Evolutionary conservation across 2,797 vertebrate genomes (phyloP).

Genomic region (Darevskia nairensis): DNA sequence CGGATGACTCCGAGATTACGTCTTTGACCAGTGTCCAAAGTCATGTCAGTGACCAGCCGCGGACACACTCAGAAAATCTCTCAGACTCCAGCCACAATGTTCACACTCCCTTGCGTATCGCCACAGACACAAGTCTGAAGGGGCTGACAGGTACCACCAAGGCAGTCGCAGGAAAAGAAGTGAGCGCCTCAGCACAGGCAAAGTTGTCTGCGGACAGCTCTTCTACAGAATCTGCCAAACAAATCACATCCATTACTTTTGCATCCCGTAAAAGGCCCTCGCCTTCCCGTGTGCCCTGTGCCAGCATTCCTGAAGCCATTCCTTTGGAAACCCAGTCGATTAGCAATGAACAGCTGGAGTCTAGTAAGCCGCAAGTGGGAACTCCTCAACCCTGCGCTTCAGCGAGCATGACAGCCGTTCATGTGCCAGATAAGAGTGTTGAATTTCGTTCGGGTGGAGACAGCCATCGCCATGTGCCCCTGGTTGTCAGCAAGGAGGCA

Average conservation of each 20-base stretch:
- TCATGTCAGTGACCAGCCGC: slow-evolving; percentile 47
- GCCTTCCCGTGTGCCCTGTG: slow-evolving; percentile 46
- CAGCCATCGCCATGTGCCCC: slow-evolving; percentile 28
- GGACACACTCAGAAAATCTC: background rate
- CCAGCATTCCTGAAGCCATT: slow-evolving; percentile 10
- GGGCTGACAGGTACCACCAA: slow-evolving; percentile 64
- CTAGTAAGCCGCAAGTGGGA: slow-evolving; percentile 16
- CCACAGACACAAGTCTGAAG: slow-evolving; percentile 56
- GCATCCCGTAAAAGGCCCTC: slow-evolving; percentile 75
- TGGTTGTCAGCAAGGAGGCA: slow-evolving; percentile 27
- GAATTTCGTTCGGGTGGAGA: slow-evolving; percentile 30
- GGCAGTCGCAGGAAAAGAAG: slow-evolving; percentile 20
- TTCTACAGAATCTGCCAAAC: slow-evolving; percentile 41
- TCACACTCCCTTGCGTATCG: background rate
- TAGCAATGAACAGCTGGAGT: slow-evolving; percentile 5
- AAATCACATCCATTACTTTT: slow-evolving; percentile 80
- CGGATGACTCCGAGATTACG: slow-evolving; percentile 24
- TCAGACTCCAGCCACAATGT: slow-evolving; percentile 36
- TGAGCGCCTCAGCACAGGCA: slow-evolving; percentile 64
- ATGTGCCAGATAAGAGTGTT: background rate
- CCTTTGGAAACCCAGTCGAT: slow-evolving; percentile 47
- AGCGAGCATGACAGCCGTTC: slow-evolving; percentile 18
- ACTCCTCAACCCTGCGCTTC: slow-evolving; percentile 8
- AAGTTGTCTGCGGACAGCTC: slow-evolving; percentile 48
- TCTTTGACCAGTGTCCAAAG: slow-evolving; percentile 37